Percentiles rank a stretch among this genome's conserved stretches.
These are phyloP conservation scores for Spea multiplicata DNA, from an alignment of 2,113 vertebrate genomes.

Conservation along the genomic window DNA sequence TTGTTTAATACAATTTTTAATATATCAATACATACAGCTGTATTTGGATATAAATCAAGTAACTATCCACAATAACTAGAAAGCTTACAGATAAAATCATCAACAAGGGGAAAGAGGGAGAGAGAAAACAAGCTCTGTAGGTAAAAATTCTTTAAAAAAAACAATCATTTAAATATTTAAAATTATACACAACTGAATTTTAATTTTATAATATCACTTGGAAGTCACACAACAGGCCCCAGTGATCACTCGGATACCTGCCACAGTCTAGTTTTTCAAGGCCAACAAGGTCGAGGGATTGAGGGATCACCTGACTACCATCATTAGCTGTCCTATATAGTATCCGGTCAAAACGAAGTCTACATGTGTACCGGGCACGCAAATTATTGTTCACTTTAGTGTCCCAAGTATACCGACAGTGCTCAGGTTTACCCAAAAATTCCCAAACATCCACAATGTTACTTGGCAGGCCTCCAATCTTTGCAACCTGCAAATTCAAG, in stretches of 20 bases:
- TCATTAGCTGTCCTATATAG: constrained; percentile 69
- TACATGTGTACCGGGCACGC: constrained; percentile 58
- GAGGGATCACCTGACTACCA: constrained; percentile 65
- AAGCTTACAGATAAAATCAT: no score
- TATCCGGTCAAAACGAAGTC: constrained; percentile 86
- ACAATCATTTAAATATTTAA: neutral
- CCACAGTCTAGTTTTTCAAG: constrained; percentile 91
- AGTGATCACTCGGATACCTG: constrained; percentile 90
- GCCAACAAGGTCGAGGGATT: constrained; percentile 82
- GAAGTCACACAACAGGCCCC: constrained; percentile 88
- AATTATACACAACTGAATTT: neutral
- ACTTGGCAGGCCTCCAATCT: constrained; percentile 73
- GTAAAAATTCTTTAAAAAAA: neutral
- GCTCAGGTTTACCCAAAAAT: constrained; percentile 77
- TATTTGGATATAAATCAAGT: no score
- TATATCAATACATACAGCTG: no score
- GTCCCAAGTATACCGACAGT: constrained; percentile 94
- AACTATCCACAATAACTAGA: no score
- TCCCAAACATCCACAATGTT: constrained; percentile 85
- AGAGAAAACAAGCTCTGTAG: no score
- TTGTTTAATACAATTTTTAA: no score
- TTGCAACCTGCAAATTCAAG: constrained; percentile 68
- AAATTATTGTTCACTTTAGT: constrained; percentile 84
- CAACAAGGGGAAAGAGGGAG: no score
- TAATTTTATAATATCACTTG: constrained; percentile 59